Base-by-base conservation (phyloP, 1,140 invertebrate genomes). In the Pantala flavescens region DNA sequence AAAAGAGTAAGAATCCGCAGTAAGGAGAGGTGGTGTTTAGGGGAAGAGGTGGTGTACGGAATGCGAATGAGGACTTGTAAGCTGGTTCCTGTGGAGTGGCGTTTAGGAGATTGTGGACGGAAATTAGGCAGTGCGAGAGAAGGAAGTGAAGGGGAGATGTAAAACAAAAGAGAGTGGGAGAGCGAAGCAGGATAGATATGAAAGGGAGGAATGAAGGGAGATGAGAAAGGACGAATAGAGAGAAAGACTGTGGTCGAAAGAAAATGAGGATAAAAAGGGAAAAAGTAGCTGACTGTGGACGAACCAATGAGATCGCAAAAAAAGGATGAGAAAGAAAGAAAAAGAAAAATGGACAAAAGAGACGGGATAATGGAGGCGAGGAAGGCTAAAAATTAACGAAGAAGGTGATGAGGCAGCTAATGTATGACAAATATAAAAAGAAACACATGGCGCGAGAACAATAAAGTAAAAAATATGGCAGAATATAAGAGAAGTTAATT, bases 91-190 rank as follows among this genome's bases (percentile, higher is more conserved):
- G 79, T 77, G 78, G 75, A 78, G 79, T 82, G 75, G 78, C 79
- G 78, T 80, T 77, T 80, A 78, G 80, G 76, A 77, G 81, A 82
- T 80, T 82, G 82, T 79, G 81, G 80, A 82, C 81, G 80, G 82
- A 81, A 82, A 81, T 79, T 82, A 80, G 78, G 82, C 79, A 77
- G 78, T 79, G 79, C 79, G 28, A 76, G 77, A 76, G 73, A 36
- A 28, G 71, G 74, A 71, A 43, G 75, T 9, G 74, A 63, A 24
- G 21, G 55, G 72, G 72, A 70, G 24, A 21, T 73, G 72, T 71
- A 23, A 24, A 7, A 23, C 55, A 14, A n/a, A 14, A 11, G 24
- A 24, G 63, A 43, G 71, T 23, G 42, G 63, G 23, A 43, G 70
- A 19, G 63, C 16, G 36, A 23, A 24, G 23, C 3, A 24, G 10